phyloP scores from a whole-genome alignment of 37 sponge, comb jelly and placozoan species.

The Hormiphora californensis region DNA sequence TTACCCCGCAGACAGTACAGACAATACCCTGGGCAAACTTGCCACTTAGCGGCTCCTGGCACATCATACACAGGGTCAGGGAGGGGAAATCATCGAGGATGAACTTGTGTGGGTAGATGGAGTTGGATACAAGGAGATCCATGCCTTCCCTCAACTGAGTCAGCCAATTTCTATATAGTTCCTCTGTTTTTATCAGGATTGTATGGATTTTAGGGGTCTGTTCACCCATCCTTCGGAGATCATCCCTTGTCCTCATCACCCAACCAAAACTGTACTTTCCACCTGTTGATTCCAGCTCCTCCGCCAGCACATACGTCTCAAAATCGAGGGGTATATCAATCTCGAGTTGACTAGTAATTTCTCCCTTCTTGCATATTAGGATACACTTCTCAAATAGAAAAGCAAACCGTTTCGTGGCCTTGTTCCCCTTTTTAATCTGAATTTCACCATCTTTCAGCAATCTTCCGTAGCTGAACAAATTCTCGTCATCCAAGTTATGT shows the following conservation, averaged over 20 bases:
- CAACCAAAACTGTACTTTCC: constrained; percentile 44
- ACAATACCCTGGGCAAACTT: not conserved
- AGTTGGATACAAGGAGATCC: not conserved
- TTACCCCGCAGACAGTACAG: not conserved
- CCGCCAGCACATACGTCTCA: constrained; percentile 30
- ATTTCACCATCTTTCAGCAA: constrained; percentile 36
- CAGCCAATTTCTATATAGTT: constrained; percentile 16
- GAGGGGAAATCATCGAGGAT: not conserved
- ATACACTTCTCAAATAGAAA: constrained; percentile 35
- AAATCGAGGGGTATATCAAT: constrained; percentile 21
- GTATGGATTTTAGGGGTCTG: not conserved
- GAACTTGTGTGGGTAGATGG: not conserved
- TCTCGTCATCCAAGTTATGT: not conserved
- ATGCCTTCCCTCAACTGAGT: not conserved
- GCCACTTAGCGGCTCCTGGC: constrained; percentile 10
- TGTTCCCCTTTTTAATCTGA: not conserved
- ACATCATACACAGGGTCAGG: not conserved
- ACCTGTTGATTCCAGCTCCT: not conserved
- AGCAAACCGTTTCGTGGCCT: constrained; percentile 13
- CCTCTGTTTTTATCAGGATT: not conserved
- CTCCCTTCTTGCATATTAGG: constrained; percentile 24
- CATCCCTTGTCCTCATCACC: constrained; percentile 13
- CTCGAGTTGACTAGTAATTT: not conserved
- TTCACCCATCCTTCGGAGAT: too few relatives aligned
- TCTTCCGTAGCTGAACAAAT: not conserved